A percentile compares a stretch with the other conserved stretches of the same genome.
These are phyloP conservation scores for Mythimna vitellina DNA, from an alignment of 2,888 invertebrate genomes.

Conservation along the genomic window DNA sequence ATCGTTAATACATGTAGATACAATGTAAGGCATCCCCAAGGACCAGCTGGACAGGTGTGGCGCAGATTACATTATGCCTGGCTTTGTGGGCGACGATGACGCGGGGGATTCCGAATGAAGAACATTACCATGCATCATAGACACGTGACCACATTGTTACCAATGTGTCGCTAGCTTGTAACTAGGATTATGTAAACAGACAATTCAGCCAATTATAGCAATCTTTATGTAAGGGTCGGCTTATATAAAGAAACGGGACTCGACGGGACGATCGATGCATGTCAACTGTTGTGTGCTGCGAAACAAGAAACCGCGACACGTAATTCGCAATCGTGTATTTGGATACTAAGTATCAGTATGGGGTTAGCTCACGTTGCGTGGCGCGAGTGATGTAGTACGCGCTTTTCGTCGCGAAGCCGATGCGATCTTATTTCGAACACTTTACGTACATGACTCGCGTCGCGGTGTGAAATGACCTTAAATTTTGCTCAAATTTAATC, in stretches of 20 bases:
- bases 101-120: constrained; percentile 22
- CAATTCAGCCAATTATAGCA: too few relatives aligned
- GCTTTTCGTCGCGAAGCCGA: too few relatives aligned
- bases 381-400: too few relatives aligned
- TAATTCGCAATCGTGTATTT: background rate
- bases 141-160: constrained; percentile 8
- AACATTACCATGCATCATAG: constrained; percentile 35
- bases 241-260: too few relatives aligned
- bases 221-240: background rate
- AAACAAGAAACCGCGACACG: too few relatives aligned
- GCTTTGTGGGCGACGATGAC: constrained; percentile 27
- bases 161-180: background rate
- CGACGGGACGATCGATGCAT: too few relatives aligned
- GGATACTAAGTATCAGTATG: background rate
- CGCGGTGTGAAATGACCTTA: too few relatives aligned
- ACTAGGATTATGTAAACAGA: background rate
- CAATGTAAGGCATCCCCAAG: constrained; percentile 33
- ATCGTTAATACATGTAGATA: background rate
- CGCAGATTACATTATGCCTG: constrained; percentile 49
- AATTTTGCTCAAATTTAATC: too few relatives aligned
- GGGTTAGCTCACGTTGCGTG: background rate
- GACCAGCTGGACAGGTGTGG: constrained; percentile 33
- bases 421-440: too few relatives aligned
- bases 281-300: too few relatives aligned
- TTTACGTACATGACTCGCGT: too few relatives aligned